phyloP scores from a whole-genome alignment of 2,797 vertebrate species.

The Scleropages formosus region DNA sequence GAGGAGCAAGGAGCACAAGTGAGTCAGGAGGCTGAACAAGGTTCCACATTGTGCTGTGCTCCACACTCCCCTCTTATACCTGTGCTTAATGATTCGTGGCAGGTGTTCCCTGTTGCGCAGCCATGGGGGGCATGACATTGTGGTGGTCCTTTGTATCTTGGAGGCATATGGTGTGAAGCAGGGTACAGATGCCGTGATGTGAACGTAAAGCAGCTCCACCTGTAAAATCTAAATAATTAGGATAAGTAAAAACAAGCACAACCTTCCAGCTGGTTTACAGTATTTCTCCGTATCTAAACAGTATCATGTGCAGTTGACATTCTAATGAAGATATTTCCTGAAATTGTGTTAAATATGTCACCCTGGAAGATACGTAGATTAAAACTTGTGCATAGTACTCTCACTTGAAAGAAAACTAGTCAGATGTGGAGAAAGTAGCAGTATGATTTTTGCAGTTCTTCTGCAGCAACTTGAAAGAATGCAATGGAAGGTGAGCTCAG shows the following conservation, averaged over 20 bases:
- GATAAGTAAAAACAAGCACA: not conserved
- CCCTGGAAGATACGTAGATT: not conserved
- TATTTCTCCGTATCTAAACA: not conserved
- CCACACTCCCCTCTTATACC: no score
- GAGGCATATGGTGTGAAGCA: no score
- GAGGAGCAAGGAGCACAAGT: no score
- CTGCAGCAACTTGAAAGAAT: constrained; percentile 10
- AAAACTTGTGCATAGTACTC: not conserved
- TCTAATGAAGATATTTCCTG: constrained; percentile 6
- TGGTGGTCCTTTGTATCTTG: no score
- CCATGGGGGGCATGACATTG: no score
- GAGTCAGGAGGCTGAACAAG: no score
- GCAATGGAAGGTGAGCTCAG: no score
- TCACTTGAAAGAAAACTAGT: constrained; percentile 10
- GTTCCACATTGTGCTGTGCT: no score
- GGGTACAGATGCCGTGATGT: not conserved
- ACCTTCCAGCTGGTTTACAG: not conserved
- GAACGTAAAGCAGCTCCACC: no score
- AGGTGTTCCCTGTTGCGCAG: no score
- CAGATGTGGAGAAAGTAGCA: not conserved
- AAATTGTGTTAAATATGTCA: constrained; percentile 13
- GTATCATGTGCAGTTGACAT: constrained; percentile 13
- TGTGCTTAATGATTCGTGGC: no score
- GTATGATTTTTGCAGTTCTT: not conserved
- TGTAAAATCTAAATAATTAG: no score